Evolutionary conservation across 2,797 vertebrate species (phyloP), one percentile per base, ranked within the genome.

Genomic region (Erpetoichthys calabaricus): DNA sequence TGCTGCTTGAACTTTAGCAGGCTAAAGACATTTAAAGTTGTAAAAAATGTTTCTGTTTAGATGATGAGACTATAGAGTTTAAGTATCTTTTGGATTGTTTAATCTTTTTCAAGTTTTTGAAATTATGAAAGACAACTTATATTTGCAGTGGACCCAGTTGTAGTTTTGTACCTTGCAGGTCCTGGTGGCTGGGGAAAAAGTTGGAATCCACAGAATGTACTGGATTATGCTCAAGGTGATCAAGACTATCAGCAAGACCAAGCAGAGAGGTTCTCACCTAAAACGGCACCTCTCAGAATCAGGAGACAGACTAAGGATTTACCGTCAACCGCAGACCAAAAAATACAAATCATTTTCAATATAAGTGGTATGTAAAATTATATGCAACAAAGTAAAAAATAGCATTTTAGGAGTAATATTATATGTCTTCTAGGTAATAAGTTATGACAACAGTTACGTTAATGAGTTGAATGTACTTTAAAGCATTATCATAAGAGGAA

Each of bases 311-410:
- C 82, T 45, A 88, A 79, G 63, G 68, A 80, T 60, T 76, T 47
- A 10, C 67, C 80, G 8, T 82, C 89, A 7, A 82, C 85, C 58
- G 78, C 86, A 7, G 91, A 98, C 70, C 92, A 97, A 63, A 98
- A 98, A 86, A 94, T 98, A 67, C 92, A 94, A 76, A 89, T 98
- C 67, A 84, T 86, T 76, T 98, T 98, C 80, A 98, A 98, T 69
- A 96, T 98, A 75, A 93, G 92, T 77, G 95, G 95, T 98, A 84
- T 71, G 72, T 60, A 56, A 64, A 60, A 5, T 3, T 49, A 7
- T n/a, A 49, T 7, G n/a, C 47, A 7, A 7, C 7, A 7, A 49
- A 49, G n/a, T 4, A 49, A 49, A 49, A 5, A 49, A 7, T 5
- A 49, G 49, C n/a, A 42, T 49, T n/a, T n/a, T 7, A 7, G 47